Conservation (phyloP, 2,888 invertebrate species). For the Amblyjoppa fuscipennis region DNA sequence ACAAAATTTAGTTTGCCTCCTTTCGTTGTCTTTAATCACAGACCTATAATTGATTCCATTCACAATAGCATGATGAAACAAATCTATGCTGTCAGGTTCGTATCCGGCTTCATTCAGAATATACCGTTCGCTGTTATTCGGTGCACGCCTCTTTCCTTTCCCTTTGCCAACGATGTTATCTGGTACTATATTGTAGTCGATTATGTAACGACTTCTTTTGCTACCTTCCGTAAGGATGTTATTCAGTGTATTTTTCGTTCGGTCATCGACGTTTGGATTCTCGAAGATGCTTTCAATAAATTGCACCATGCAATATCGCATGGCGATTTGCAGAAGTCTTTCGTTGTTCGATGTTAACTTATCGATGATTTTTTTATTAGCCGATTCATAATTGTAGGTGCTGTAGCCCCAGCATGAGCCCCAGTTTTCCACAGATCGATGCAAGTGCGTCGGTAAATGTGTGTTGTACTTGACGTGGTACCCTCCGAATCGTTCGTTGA, state of each 20-base stretch:
- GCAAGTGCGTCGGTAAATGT: slow-evolving; percentile 32
- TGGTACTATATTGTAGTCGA: slow-evolving; percentile 3
- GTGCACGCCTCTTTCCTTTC: not conserved
- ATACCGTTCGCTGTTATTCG: not conserved
- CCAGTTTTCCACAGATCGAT: not conserved
- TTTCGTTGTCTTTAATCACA: not conserved
- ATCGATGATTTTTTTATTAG: slow-evolving; percentile 32
- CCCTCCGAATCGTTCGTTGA: slow-evolving; percentile 3
- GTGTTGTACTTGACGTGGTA: slow-evolving; percentile 8
- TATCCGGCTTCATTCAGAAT: slow-evolving; percentile 17
- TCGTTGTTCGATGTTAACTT: slow-evolving; percentile 22
- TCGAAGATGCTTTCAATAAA: slow-evolving; percentile 29
- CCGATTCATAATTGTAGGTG: slow-evolving; percentile 34
- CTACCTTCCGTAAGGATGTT: slow-evolving; percentile 6
- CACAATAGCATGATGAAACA: slow-evolving; percentile 11
- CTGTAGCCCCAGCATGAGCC: slow-evolving; percentile 16
- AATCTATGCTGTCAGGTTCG: not conserved
- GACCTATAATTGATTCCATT: slow-evolving; percentile 18
- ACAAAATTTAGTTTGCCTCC: slow-evolving; percentile 14
- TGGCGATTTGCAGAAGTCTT: slow-evolving; percentile 30
- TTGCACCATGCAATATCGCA: slow-evolving; percentile 24
- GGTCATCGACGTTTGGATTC: not conserved
- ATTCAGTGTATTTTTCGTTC: not conserved
- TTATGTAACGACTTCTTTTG: slow-evolving; percentile 1
- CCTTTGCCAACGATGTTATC: slow-evolving; percentile 23